Conservation (phyloP, 2,113 vertebrate species). For the Neopipo cinnamomea region DNA sequence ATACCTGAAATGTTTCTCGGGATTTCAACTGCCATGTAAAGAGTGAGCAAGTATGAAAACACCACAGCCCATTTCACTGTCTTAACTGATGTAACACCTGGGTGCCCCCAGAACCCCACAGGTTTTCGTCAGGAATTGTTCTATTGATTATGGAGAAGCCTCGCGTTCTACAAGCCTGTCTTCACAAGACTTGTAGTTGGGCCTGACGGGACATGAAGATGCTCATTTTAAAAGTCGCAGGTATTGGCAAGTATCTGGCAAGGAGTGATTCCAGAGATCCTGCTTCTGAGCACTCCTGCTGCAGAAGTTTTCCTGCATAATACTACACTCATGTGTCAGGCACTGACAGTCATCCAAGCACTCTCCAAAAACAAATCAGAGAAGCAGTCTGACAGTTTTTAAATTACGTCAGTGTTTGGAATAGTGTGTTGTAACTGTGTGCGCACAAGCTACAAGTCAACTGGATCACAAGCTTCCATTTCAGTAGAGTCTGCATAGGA, state of each 20-base stretch:
- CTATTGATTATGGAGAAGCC: neutral
- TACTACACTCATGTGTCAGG: neutral
- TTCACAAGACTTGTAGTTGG: neutral
- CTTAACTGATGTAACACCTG: neutral
- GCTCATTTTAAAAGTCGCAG: neutral
- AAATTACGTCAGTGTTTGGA: neutral
- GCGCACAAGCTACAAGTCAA: neutral
- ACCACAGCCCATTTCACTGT: fast-evolving
- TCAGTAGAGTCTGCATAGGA: neutral
- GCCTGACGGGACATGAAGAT: neutral
- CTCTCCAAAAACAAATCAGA: neutral
- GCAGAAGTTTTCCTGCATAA: neutral
- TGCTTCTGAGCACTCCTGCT: neutral
- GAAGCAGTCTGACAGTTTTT: neutral
- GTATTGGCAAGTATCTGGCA: neutral
- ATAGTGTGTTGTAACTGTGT: neutral
- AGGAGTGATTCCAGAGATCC: neutral
- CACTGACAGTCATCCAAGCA: neutral
- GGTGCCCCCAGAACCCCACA: neutral
- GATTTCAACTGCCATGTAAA: neutral
- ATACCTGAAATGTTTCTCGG: neutral
- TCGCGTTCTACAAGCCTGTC: neutral
- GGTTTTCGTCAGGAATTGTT: neutral
- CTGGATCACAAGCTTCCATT: neutral
- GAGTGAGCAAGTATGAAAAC: neutral